These are phyloP conservation scores for Idaea dimidiata DNA, from an alignment of 2,888 invertebrate species.

Conservation along the genomic window DNA sequence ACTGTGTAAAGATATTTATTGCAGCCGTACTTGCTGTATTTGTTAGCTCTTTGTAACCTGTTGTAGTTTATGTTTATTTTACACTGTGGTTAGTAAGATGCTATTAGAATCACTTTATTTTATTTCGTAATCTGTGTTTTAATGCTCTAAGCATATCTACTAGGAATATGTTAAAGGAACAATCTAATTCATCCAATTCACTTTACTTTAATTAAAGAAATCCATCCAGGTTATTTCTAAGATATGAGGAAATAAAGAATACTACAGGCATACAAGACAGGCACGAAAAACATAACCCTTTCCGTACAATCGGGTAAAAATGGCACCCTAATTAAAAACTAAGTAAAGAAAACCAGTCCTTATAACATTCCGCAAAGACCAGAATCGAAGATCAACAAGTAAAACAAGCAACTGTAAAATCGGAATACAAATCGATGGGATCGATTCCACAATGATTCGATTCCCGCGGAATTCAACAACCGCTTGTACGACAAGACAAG, in stretches of 20 bases:
- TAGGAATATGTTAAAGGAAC: too few species aligned
- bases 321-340: neutral
- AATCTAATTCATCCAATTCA: too few species aligned
- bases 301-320: too few species aligned
- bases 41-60: slow-evolving; percentile 33
- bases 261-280: too few species aligned
- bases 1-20: slow-evolving; percentile 54
- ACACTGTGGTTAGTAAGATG: neutral
- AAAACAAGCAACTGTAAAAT: slow-evolving; percentile 14
- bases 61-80: neutral
- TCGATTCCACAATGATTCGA: slow-evolving; percentile 57
- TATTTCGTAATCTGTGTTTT: too few species aligned
- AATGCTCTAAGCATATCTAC: too few species aligned
- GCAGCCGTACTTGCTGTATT: slow-evolving; percentile 59
- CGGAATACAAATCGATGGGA: slow-evolving; percentile 49
- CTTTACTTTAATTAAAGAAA: too few species aligned
- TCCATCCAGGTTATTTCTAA: too few species aligned
- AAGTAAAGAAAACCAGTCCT: neutral
- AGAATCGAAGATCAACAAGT: neutral
- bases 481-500: slow-evolving; percentile 55
- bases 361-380: neutral
- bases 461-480: slow-evolving; percentile 68
- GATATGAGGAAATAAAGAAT: too few species aligned
- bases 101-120: too few species aligned
- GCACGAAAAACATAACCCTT: too few species aligned